Evolutionary conservation across 2,797 vertebrate genomes (phyloP).

Genomic region (Lagorchestes hirsutus): DNA sequence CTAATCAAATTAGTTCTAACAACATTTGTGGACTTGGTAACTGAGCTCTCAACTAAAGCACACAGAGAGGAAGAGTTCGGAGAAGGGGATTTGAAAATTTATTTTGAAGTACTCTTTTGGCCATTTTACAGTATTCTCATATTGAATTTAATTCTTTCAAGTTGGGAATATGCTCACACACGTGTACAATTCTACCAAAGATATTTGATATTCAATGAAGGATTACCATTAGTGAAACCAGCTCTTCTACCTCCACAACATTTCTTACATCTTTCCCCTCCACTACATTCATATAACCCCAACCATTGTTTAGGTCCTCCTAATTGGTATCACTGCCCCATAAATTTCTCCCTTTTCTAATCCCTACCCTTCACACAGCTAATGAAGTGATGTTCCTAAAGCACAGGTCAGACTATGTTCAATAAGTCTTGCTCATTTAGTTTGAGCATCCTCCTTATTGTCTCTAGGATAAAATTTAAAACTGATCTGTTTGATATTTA

Average conservation of each 20-base stretch:
- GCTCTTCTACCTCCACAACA: neutral
- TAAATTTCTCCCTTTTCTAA: neutral
- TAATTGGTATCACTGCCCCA: neutral
- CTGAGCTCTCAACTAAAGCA: neutral
- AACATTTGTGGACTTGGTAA: neutral
- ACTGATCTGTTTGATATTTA: neutral
- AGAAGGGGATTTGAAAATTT: neutral
- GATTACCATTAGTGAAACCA: neutral
- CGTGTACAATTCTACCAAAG: neutral
- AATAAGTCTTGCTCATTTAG: neutral
- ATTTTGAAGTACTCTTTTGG: neutral
- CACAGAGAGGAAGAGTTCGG: neutral
- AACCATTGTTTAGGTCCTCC: neutral
- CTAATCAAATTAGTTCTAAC: neutral
- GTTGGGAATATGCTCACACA: neutral
- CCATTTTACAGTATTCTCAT: neutral
- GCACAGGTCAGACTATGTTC: neutral
- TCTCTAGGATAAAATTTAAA: neutral
- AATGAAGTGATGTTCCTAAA: neutral
- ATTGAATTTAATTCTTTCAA: slow-evolving; percentile 9
- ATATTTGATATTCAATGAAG: neutral
- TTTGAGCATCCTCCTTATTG: neutral
- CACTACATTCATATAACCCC: neutral
- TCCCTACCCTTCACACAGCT: neutral
- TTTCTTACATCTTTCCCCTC: neutral